Evolutionary conservation across 1,140 invertebrate species (phyloP).

Genomic region (Caenorhabditis elegans): WBcel235 BX284602.5:7674001-7674500

Average conservation of each 20-base stretch:
- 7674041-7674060: too few species aligned
- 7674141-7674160: not conserved
- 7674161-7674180: not conserved
- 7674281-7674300: not conserved
- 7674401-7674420: not conserved
- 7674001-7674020: conserved; percentile 29
- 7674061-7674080: too few species aligned
- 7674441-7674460: too few species aligned
- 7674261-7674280: not conserved
- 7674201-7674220: not conserved
- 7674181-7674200: not conserved
- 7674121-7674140: not conserved
- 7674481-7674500: too few species aligned
- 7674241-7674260: not conserved
- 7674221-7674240: not conserved
- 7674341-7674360: not conserved
- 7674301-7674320: not conserved
- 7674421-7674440: not conserved
- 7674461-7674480: too few species aligned
- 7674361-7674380: not conserved
- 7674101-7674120: not conserved
- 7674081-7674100: not conserved
- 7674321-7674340: not conserved
- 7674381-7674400: too few species aligned
- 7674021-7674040: conserved; percentile 16